These are phyloP conservation scores for Nanorana parkeri DNA, from an alignment of 2,113 vertebrate species.

Conservation along the genomic window DNA sequence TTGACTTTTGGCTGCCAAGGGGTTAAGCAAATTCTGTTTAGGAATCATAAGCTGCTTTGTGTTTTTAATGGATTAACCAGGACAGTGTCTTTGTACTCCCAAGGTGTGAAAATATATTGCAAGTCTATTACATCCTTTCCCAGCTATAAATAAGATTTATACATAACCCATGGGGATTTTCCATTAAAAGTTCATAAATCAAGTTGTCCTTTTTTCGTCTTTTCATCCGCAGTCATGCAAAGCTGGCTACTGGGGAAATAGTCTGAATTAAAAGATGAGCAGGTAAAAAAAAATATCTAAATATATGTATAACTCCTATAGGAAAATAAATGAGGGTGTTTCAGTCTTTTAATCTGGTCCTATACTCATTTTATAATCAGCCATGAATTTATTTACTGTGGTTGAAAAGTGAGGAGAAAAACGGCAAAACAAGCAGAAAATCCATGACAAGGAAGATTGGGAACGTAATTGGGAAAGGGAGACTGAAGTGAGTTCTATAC, in stretches of 20 bases:
- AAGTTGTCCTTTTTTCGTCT: constrained; percentile 68
- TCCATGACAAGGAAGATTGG: constrained; percentile 1
- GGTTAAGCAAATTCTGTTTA: constrained; percentile 34
- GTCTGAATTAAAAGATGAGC: constrained; percentile 48
- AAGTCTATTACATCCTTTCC: constrained; percentile 73
- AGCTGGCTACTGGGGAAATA: constrained; percentile 64
- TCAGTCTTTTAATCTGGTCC: constrained; percentile 13
- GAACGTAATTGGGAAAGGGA: constrained; percentile 5
- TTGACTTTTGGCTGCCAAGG: neutral
- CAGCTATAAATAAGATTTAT: constrained; percentile 77
- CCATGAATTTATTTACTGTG: constrained; percentile 9
- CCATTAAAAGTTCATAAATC: constrained; percentile 78
- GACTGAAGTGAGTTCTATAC: constrained; percentile 27
- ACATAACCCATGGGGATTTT: constrained; percentile 75
- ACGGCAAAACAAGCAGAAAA: constrained; percentile 23
- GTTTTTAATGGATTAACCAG: constrained; percentile 69
- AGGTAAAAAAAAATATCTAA: constrained; percentile 2
- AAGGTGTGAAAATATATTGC: constrained; percentile 71
- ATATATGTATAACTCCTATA: constrained; percentile 22
- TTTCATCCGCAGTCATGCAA: constrained; percentile 69
- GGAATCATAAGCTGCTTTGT: constrained; percentile 61
- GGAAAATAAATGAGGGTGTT: constrained; percentile 27
- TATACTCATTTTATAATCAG: constrained; percentile 41
- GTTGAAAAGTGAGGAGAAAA: constrained; percentile 7
- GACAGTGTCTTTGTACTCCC: constrained; percentile 69